These are phyloP conservation scores for Gastrophryne carolinensis DNA, from an alignment of 2,797 vertebrate genomes.

Conservation along the genomic window DNA sequence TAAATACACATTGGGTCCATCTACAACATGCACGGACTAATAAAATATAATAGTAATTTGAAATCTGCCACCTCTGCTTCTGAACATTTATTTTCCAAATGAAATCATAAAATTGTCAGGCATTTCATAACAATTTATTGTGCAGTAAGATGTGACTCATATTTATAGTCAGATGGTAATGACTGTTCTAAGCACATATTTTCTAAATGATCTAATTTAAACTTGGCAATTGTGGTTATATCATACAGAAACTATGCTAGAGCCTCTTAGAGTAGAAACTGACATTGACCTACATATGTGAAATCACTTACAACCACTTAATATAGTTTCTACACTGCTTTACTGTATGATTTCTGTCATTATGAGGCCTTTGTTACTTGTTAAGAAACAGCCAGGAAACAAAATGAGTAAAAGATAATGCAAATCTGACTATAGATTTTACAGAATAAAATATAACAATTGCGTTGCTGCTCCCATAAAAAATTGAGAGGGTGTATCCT, in stretches of 20 bases:
- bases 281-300: not conserved
- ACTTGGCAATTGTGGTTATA: not conserved
- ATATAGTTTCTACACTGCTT: no score
- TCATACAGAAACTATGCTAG: not conserved
- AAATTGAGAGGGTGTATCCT: no score
- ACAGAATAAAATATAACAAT: no score
- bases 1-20: not conserved
- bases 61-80: no score
- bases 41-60: not conserved
- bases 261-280: not conserved
- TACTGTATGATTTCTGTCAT: no score
- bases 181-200: not conserved
- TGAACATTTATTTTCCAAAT: not conserved
- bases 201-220: not conserved
- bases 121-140: not conserved
- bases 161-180: constrained; percentile 7
- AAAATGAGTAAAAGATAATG: no score
- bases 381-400: no score
- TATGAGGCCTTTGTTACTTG: no score
- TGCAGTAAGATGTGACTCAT: not conserved
- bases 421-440: no score
- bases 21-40: not conserved
- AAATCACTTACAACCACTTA: not conserved
- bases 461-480: no score
- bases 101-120: not conserved